Evolutionary conservation across 2,888 invertebrate species (phyloP).

Genomic region (Priapulus caudatus): DNA sequence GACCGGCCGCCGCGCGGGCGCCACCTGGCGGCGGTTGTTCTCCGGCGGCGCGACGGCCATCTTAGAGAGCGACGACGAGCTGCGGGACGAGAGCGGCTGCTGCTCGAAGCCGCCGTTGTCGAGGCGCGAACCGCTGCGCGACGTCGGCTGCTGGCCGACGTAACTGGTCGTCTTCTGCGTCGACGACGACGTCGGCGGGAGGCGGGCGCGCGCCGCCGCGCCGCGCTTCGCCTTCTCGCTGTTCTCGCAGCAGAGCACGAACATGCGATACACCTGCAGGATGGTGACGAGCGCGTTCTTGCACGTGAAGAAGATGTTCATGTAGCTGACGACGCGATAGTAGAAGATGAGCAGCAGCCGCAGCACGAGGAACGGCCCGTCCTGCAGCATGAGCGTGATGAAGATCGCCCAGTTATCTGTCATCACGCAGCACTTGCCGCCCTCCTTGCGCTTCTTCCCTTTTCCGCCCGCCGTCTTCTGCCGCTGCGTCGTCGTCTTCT

Average conservation of each 20-base stretch:
- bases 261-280: slow-evolving; percentile 27
- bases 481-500: slow-evolving; percentile 21
- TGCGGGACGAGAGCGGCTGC: too few relatives aligned
- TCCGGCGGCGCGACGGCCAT: too few relatives aligned
- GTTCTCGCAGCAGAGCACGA: slow-evolving; percentile 19
- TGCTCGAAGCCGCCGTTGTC: too few relatives aligned
- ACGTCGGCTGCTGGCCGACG: too few relatives aligned
- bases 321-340: slow-evolving; percentile 29
- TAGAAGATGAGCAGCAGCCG: slow-evolving; percentile 27
- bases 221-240: background rate
- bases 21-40: too few relatives aligned
- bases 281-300: slow-evolving; percentile 29
- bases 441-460: slow-evolving; percentile 10
- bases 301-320: slow-evolving; percentile 33
- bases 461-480: slow-evolving; percentile 16
- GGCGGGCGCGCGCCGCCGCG: too few relatives aligned
- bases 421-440: too few relatives aligned
- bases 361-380: slow-evolving; percentile 39
- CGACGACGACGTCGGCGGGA: too few relatives aligned
- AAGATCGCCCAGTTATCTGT: slow-evolving; percentile 41
- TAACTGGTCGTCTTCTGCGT: too few relatives aligned
- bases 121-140: too few relatives aligned
- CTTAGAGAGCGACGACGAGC: too few relatives aligned
- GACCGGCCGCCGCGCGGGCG: too few relatives aligned
- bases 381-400: slow-evolving; percentile 39